Percentiles rank a stretch among this genome's conserved stretches.
These are phyloP conservation scores for Eremophila alpestris DNA, from an alignment of 2,797 vertebrate genomes.

Conservation along the genomic window DNA sequence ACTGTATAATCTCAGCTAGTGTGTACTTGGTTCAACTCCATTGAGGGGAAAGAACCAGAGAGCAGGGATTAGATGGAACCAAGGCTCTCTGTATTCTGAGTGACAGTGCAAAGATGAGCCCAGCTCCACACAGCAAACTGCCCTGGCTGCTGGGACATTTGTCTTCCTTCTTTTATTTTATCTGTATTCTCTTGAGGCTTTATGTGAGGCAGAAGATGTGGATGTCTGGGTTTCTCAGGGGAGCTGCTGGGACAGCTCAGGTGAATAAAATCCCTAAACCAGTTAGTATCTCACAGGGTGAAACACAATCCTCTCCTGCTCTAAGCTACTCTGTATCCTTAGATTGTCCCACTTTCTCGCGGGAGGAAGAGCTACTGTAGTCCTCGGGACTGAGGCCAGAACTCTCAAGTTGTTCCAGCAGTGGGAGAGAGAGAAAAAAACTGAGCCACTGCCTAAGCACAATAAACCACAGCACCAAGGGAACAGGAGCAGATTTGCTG, in stretches of 20 bases:
- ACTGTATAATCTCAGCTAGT: accelerated
- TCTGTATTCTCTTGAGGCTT: not conserved
- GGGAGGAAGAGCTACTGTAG: not conserved
- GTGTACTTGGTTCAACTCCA: not conserved
- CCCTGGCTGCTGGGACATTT: not conserved
- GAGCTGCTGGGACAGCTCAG: not conserved
- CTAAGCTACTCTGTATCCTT: not conserved
- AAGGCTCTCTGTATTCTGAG: not conserved
- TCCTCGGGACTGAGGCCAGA: not conserved
- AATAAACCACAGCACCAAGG: not conserved
- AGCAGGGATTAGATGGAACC: not conserved
- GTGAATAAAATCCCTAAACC: not conserved
- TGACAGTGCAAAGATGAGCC: not conserved
- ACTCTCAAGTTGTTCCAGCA: not conserved
- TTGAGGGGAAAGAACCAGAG: not conserved
- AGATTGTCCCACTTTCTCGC: not conserved
- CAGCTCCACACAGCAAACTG: not conserved
- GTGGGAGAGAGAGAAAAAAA: not conserved
- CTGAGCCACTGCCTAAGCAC: not conserved
- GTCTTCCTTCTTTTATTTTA: not conserved
- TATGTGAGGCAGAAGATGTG: not conserved
- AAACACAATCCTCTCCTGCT: not conserved
- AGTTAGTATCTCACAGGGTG: not conserved
- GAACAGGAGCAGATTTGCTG: not conserved
- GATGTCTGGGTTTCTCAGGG: accelerated